A percentile compares a stretch with the other conserved stretches of the same genome.
Conservation (phyloP, 2,888 invertebrate species). For the Lasiommata megera region DNA sequence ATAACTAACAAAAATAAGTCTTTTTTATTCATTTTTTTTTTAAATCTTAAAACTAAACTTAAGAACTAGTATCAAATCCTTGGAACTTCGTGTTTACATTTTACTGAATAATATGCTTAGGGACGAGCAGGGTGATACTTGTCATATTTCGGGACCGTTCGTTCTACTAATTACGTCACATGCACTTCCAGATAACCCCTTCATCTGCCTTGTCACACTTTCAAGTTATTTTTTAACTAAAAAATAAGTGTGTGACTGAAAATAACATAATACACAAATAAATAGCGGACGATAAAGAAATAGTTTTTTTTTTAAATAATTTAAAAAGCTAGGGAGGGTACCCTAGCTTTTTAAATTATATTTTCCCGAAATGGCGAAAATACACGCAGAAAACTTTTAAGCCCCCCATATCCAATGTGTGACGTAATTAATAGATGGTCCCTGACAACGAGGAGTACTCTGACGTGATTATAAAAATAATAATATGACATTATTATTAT, state of each 20-base stretch:
- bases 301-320: too few species aligned
- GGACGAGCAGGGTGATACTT: conserved; percentile 23
- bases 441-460: neutral
- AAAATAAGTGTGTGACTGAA: neutral
- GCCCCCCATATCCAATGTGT: too few species aligned
- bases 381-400: too few species aligned
- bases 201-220: neutral
- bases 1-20: conserved; percentile 63
- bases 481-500: neutral
- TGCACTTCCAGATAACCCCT: neutral
- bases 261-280: neutral
- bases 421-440: neutral
- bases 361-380: too few species aligned
- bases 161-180: neutral
- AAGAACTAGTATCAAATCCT: conserved; percentile 60
- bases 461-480: neutral
- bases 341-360: too few species aligned
- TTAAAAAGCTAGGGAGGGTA: too few species aligned
- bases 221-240: neutral
- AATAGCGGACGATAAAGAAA: too few species aligned
- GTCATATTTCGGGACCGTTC: neutral
- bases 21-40: conserved; percentile 58
- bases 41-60: conserved; percentile 45
- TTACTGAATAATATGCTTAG: conserved; percentile 17
- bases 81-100: conserved; percentile 50